Base-by-base conservation (phyloP, 2,797 vertebrate species). In the Acropternis orthonyx region DNA sequence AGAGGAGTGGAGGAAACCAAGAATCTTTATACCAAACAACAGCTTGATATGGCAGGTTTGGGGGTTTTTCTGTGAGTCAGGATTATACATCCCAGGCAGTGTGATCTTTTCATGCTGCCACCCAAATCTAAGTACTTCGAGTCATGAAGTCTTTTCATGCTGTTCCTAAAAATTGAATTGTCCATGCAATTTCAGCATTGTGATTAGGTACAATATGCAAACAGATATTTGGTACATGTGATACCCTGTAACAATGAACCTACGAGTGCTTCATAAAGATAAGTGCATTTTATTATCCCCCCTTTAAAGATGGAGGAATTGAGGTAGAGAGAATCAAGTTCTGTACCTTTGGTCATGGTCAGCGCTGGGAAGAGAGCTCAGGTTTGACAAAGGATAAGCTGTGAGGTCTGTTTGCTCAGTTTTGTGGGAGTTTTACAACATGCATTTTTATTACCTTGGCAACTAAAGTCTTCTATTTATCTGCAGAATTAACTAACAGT, bases 331-430 rank as follows among this genome's bases (percentile, higher is more conserved):
- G 18, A 89, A 91, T 76, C n/a, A 73, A 77, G n/a, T 39, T 48
- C 34, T 0, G 0, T 15, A 21, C 52, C 44, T 78, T 71, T 75
- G 71, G 62, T 52, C 68, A n/a, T 0, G 0, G 51, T 27, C 43
- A 79, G 43, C 37, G 1, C 23, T 22, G 23, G 52, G 65, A 89
- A 43, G 27, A 68, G 49, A 69, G 62, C n/a, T 88, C 63, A n/a
- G 43, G 19, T 67, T 88, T 93, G 59, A 52, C 63, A 79, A 49
- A 68, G 30, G 39, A 37, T 54, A 71, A 83, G 36, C 28, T 49
- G 23, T 49, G 36, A 39, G 30, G 22, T 51, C 20, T 66, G 46
- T 72, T 92, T 89, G 52, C 59, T 78, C 2, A 1, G 27, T 61
- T 75, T 58, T 58, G 67, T 26, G n/a, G 52, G 43, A 63, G 62